Conservation (phyloP, 64 coral and sea anemone genomes). For the Catalaphyllia jardinei region DNA sequence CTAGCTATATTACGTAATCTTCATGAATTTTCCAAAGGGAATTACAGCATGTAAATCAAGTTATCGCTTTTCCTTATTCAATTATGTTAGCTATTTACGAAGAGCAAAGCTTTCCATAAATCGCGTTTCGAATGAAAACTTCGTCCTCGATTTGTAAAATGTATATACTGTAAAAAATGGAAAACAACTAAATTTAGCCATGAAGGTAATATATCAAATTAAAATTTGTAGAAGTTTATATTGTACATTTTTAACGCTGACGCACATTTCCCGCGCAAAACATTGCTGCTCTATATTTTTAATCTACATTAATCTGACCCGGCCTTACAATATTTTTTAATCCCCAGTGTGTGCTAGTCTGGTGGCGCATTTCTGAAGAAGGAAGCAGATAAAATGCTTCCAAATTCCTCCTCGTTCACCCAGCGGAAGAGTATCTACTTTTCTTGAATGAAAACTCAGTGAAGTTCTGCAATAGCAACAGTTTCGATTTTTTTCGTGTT, state of each 20-base stretch:
- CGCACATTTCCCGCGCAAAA: not conserved
- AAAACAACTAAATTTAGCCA: constrained; percentile 10
- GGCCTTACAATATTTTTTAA: constrained; percentile 1
- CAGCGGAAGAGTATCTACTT: not conserved
- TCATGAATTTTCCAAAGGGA: too few species aligned
- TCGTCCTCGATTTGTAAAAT: not conserved
- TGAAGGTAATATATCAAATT: constrained; percentile 7
- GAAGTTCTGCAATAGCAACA: not conserved
- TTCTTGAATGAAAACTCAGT: not conserved
- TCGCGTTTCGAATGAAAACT: not conserved
- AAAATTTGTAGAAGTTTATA: not conserved
- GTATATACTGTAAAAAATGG: not conserved
- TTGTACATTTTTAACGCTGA: constrained; percentile 4
- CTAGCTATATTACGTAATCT: too few species aligned
- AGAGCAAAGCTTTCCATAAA: not conserved
- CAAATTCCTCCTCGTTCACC: not conserved
- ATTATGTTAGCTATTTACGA: not conserved
- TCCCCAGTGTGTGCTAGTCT: not conserved
- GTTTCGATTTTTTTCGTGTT: not conserved
- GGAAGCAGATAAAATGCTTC: not conserved
- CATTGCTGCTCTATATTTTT: not conserved
- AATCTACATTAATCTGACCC: not conserved
- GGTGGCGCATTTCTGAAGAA: not conserved
- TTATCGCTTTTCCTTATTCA: not conserved
- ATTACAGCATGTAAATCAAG: too few species aligned